Conservation (phyloP, 2,888 invertebrate species). For the Leptogaster cylindrica region DNA sequence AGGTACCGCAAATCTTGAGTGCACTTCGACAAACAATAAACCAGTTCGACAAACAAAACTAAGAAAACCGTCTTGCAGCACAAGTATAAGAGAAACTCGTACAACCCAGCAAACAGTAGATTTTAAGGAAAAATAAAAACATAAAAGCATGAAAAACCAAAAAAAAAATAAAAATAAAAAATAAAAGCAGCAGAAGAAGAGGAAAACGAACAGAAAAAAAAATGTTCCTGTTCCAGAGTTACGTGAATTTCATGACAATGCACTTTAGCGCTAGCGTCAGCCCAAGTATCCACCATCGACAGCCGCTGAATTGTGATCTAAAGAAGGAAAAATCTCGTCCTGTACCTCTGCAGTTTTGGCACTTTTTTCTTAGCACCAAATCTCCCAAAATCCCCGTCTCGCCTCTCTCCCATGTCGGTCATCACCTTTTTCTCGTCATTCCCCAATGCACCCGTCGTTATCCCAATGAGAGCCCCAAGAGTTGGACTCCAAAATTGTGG, state of each 20-base stretch:
- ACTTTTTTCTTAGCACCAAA: too few relatives aligned
- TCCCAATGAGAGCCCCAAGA: too few relatives aligned
- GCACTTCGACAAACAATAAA: too few relatives aligned
- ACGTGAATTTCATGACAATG: conserved; percentile 41
- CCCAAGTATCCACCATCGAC: conserved; percentile 23
- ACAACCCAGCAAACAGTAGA: conserved; percentile 15
- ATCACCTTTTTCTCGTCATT: too few relatives aligned
- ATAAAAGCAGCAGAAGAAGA: too few relatives aligned
- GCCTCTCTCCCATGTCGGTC: too few relatives aligned
- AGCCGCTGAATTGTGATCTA: not conserved
- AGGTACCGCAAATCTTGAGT: too few relatives aligned
- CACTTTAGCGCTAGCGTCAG: conserved; percentile 45
- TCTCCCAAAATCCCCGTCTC: too few relatives aligned
- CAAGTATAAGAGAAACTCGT: conserved; percentile 15
- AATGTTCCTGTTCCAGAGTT: not conserved
- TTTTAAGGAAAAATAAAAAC: conserved; percentile 4
- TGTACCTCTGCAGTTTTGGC: not conserved
- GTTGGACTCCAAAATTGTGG: not conserved
- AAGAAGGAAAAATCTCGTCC: not conserved
- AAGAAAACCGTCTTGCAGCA: too few relatives aligned
- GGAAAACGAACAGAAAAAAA: not conserved
- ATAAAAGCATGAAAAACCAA: not conserved
- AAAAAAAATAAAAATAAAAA: too few relatives aligned
- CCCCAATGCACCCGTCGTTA: too few relatives aligned
- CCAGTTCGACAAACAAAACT: too few relatives aligned